Evolutionary conservation across 2,113 vertebrate genomes (phyloP).

Genomic region (Tauraco erythrolophus): DNA sequence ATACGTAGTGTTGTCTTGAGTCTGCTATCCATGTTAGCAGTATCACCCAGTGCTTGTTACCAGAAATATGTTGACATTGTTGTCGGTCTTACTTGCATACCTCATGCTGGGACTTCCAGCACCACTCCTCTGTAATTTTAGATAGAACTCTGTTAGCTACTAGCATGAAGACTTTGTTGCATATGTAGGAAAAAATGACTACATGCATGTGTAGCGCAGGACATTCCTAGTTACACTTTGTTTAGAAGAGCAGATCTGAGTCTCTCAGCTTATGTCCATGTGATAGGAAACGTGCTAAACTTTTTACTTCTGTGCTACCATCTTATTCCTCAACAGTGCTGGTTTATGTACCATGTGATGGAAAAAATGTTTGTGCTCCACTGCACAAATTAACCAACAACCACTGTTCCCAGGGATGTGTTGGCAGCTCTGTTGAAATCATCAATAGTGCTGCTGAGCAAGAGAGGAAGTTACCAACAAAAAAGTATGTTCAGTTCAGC

Average conservation of each 20-base stretch:
- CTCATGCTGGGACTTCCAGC: neutral
- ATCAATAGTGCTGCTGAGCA: constrained; percentile 24
- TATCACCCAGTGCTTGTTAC: neutral
- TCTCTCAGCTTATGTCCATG: neutral
- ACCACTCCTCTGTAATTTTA: neutral
- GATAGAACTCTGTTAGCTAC: neutral
- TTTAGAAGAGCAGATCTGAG: neutral
- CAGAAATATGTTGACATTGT: neutral
- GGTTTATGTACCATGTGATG: neutral
- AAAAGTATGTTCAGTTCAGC: neutral
- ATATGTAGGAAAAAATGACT: neutral
- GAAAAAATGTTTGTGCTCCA: constrained; percentile 54
- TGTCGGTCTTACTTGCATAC: neutral
- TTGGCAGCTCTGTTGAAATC: constrained; percentile 49
- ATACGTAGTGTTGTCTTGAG: neutral
- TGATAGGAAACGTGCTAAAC: neutral
- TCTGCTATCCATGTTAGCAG: neutral
- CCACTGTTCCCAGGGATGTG: constrained; percentile 18
- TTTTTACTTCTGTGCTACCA: neutral
- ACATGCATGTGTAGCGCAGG: neutral
- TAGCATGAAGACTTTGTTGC: neutral
- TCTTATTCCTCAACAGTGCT: neutral
- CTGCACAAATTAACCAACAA: constrained; percentile 55
- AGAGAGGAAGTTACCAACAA: constrained; percentile 13
- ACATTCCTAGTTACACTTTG: neutral